Evolutionary conservation across 2,888 invertebrate genomes (phyloP).

Genomic region (Periphyllus acericola): DNA sequence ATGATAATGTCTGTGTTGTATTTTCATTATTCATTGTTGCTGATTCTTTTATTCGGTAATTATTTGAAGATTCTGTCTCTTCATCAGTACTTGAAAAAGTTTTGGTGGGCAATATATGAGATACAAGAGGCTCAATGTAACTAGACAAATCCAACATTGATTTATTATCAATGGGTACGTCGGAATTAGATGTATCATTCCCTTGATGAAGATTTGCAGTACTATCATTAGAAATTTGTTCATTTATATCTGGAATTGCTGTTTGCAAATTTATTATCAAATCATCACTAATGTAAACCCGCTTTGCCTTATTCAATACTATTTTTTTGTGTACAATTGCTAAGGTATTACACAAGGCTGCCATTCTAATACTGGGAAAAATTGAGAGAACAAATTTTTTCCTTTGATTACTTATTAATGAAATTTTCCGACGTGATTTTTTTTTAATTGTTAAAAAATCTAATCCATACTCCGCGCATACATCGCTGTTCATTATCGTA

Average conservation of each 20-base stretch:
- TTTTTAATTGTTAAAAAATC: constrained; percentile 69
- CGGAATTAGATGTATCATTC: constrained; percentile 12
- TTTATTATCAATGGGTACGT: constrained; percentile 13
- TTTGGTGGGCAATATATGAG: constrained; percentile 67
- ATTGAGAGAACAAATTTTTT: constrained; percentile 50
- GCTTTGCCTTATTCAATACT: constrained; percentile 70
- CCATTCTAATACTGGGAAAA: constrained; percentile 72
- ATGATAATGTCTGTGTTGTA: background rate
- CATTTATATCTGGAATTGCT: constrained; percentile 14
- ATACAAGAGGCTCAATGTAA: constrained; percentile 55
- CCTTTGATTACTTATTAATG: constrained; percentile 17
- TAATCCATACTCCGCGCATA: constrained; percentile 74
- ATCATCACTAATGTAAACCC: constrained; percentile 64
- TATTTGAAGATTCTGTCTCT: constrained; percentile 18
- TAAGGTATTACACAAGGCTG: constrained; percentile 81
- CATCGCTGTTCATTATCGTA: constrained; percentile 73
- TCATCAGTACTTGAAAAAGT: constrained; percentile 66
- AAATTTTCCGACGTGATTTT: constrained; percentile 5
- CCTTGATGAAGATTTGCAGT: constrained; percentile 1
- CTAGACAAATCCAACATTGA: constrained; percentile 21
- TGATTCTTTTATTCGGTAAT: constrained; percentile 23
- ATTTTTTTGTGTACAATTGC: constrained; percentile 77
- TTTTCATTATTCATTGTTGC: constrained; percentile 30
- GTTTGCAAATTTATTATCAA: constrained; percentile 54
- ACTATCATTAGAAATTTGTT: constrained; percentile 19